Base-by-base conservation (phyloP, 1,140 invertebrate genomes). In the Pseudomyrmex dendroicus region DNA sequence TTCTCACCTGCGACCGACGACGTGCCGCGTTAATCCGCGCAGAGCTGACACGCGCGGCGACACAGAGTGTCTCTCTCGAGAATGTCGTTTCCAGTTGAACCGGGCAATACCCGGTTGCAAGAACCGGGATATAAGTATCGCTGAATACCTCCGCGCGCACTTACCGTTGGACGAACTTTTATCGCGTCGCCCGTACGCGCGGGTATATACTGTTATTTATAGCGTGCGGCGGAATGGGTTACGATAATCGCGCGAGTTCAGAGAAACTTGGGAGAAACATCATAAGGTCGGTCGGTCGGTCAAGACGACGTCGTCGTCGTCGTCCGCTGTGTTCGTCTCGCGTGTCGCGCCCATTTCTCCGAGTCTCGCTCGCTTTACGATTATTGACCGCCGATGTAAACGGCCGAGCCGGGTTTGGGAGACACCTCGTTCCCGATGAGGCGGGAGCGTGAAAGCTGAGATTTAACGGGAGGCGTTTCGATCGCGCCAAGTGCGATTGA, bases 141-240 rank as follows among this genome's bases (percentile, higher is more conserved):
- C 73, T 78, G 56, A 78, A 84, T 84, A 35, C 35, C 78, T 50
- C 22, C 56, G 20, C 56, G 35, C 68, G 77, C 63, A 35, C 17
- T 68, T 57, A 73, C 50, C n/a, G 46, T 46, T 76, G 15, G 54
- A 84, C 68, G 12, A 13, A 83, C 44, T 83, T 77, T 83, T 83
- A 83, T 83, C 22, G 72, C 22, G 72, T 56, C 20, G 72, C 25
- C 25, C 62, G 9, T 73, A 59, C 35, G 68, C 66, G n/a, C 13
- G 57, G 35, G 57, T 54, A 3, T 25, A 44, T 9, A 54, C 3
- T 70, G 35, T 44, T 48, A 44, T 52, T 82, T 82, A 82, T 52
- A 12, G 73, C 62, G 22, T 66, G 46, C 67, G n/a, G 52, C 25
- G 9, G 46, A 59, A 25, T 77, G 44, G 13, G 17, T 84, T 78